These are phyloP conservation scores for Euspilapteryx auroguttella DNA, from an alignment of 2,888 invertebrate genomes.

Conservation along the genomic window DNA sequence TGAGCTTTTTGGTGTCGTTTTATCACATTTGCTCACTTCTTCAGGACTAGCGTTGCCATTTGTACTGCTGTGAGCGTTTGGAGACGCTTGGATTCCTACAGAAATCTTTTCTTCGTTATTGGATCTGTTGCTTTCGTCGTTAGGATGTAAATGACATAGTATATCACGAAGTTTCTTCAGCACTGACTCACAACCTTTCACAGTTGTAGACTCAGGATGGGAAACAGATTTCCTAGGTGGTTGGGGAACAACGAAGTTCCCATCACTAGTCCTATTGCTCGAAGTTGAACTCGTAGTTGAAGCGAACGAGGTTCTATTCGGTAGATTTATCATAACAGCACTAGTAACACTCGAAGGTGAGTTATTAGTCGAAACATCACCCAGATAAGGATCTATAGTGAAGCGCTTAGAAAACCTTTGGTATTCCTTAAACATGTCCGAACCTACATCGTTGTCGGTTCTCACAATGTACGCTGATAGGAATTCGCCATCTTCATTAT, in stretches of 20 bases:
- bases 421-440: constrained; percentile 50
- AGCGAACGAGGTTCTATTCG: constrained; percentile 41
- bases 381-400: constrained; percentile 46
- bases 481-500: constrained; percentile 49
- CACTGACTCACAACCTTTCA: constrained; percentile 44
- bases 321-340: constrained; percentile 38
- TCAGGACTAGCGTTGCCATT: constrained; percentile 49
- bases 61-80: constrained; percentile 22
- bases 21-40: constrained; percentile 36
- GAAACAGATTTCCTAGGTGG: constrained; percentile 42
- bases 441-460: constrained; percentile 44
- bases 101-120: constrained; percentile 39
- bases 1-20: constrained; percentile 54
- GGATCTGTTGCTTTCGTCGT: constrained; percentile 27
- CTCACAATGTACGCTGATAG: constrained; percentile 41
- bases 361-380: constrained; percentile 37
- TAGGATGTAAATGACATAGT: constrained; percentile 30
- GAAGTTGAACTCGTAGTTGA: constrained; percentile 43
- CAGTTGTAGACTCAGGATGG: constrained; percentile 28
- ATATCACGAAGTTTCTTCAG: constrained; percentile 46
- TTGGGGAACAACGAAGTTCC: constrained; percentile 49
- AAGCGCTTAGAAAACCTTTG: constrained; percentile 49
- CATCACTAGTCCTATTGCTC: constrained; percentile 43
- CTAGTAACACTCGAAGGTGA: constrained; percentile 54
- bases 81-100: constrained; percentile 34